Conservation (phyloP, 2,797 vertebrate species). For the Rhabdomys pumilio region DNA sequence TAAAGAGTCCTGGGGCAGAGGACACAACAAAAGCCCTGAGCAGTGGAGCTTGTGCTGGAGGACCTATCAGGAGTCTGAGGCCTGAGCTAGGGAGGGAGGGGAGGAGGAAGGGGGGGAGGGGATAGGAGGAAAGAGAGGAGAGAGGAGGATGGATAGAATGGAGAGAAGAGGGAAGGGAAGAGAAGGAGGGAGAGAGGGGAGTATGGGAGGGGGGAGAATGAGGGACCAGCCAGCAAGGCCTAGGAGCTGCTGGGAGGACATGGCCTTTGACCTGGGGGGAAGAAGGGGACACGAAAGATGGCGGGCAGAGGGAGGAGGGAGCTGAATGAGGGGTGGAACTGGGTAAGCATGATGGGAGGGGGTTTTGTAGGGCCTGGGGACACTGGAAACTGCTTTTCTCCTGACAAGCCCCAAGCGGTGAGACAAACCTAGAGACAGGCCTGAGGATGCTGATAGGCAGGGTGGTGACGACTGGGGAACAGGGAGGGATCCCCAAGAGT, state of each 20-base stretch:
- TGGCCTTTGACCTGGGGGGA: not conserved
- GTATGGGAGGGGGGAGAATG: not conserved
- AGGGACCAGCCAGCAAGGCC: not conserved
- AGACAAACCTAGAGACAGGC: not conserved
- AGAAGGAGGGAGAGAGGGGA: fast-evolving
- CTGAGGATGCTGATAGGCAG: not conserved
- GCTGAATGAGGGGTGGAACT: not conserved
- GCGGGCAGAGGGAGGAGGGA: not conserved
- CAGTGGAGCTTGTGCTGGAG: not conserved
- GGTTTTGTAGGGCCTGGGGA: not conserved
- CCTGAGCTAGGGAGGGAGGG: not conserved
- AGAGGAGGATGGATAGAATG: too few relatives aligned
- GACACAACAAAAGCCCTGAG: not conserved
- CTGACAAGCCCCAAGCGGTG: not conserved
- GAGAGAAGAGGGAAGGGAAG: too few relatives aligned
- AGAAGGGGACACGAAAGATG: not conserved
- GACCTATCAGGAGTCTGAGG: not conserved
- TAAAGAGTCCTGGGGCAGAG: not conserved
- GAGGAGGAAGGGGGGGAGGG: too few relatives aligned
- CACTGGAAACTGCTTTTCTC: not conserved
- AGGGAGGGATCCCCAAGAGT: not conserved
- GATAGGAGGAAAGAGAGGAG: fast-evolving
- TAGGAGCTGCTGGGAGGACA: not conserved
- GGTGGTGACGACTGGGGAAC: not conserved
- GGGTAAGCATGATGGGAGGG: not conserved